Base-by-base conservation (phyloP, 2,888 invertebrate species). In the Nasonovia ribisnigri region DNA sequence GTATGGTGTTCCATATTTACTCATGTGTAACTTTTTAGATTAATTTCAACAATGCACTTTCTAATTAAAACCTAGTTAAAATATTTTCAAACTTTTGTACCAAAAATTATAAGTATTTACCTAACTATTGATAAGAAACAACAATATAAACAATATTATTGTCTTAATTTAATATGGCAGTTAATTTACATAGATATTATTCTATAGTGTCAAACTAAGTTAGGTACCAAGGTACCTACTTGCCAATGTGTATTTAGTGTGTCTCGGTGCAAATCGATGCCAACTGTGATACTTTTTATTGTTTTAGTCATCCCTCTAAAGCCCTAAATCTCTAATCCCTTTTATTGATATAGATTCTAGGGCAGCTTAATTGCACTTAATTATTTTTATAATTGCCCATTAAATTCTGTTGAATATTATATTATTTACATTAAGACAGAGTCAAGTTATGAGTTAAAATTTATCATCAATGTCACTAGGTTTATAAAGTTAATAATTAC, bases 1-100 rank as follows among this genome's bases (percentile, higher is more conserved):
- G 24, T n/a, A 67, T 42, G 77, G 54, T 42, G 88, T n/a, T 92
- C 42, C 88, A 92, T 88, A 77, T 88, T 92, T 54, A 92, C 88
- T 77, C 88, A 77, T 54, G 88, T 92, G 88, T 77, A 51, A 92
- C 88, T 16, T 77, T 46, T 88, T 43, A n/a, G n/a, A 51, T 88
- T 20, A 88, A 77, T 26, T 88, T 51, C 11, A 88, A 67, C 20
- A 54, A 84, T 91, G n/a, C 10, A 51, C 67, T 77, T 88, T 51
- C 48, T 77, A 51, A 43, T 26, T 29, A 20, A 29, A 16, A 77
- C 8, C 36, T 67, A 77, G 77, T 86, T 24, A 29, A 87, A n/a
- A 54, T 67, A 43, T 86, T 46, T 84, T 48, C 8, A 26, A 84
- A 29, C 36, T 84, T 48, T 6, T 11, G n/a, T 24, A 87, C n/a